Percentiles rank a stretch among this genome's conserved stretches.
Conservation (phyloP, 2,888 invertebrate genomes). For the Pristionchus maxplancki region DNA sequence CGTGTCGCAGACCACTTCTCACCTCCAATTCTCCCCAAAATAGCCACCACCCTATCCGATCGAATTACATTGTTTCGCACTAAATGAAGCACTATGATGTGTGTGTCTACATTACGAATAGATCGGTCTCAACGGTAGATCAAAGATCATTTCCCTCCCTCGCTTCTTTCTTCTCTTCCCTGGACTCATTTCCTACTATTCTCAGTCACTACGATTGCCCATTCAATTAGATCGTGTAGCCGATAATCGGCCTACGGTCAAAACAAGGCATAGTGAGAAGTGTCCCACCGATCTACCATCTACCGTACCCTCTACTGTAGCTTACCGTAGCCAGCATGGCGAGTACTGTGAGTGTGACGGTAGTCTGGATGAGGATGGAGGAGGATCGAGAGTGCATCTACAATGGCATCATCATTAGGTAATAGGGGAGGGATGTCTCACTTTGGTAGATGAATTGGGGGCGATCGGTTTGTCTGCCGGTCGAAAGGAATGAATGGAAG, state of each 20-base stretch:
- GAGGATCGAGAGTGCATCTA: slow-evolving; percentile 38
- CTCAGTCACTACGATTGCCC: slow-evolving; percentile 13
- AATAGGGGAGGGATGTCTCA: not conserved
- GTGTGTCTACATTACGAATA: not conserved
- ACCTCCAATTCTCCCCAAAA: not conserved
- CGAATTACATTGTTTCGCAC: slow-evolving; percentile 12
- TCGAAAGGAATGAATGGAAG: slow-evolving; percentile 7
- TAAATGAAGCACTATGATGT: slow-evolving; percentile 28
- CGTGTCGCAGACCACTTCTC: slow-evolving; percentile 11
- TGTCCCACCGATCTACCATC: not conserved
- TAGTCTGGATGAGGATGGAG: slow-evolving; percentile 13
- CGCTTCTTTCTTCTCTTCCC: not conserved
- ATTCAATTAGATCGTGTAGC: slow-evolving; percentile 39
- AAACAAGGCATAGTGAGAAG: not conserved
- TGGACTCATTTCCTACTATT: not conserved
- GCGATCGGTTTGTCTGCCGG: not conserved
- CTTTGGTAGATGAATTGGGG: not conserved
- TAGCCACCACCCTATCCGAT: not conserved
- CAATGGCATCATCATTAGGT: not conserved
- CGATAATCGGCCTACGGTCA: not conserved
- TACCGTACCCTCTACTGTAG: slow-evolving; percentile 16
- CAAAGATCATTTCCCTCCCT: not conserved
- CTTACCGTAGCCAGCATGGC: slow-evolving; percentile 40
- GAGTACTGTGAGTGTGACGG: slow-evolving; percentile 32
- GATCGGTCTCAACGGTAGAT: not conserved